phyloP scores from a whole-genome alignment of 2,113 vertebrate species.

The Hippocampus barbouri region DNA sequence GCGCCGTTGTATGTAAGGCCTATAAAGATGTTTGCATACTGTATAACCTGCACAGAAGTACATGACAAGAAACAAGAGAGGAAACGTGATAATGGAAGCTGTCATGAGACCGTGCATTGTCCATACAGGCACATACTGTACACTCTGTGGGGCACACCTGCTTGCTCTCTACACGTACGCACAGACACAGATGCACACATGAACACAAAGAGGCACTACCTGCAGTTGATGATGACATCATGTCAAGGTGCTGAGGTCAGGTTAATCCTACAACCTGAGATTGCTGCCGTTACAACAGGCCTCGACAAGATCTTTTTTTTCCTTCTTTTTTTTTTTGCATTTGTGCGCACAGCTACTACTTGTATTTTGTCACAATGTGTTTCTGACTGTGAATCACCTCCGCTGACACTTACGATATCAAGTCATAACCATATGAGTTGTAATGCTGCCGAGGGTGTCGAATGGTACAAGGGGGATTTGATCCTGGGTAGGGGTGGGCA shows the following conservation, averaged over 20 bases:
- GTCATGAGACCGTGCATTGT: constrained; percentile 7
- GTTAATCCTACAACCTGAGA: constrained; percentile 50
- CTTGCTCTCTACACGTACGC: background rate
- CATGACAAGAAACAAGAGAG: background rate
- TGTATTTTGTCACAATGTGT: constrained; percentile 18
- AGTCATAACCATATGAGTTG: background rate
- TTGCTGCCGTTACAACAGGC: constrained; percentile 56
- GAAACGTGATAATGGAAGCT: background rate
- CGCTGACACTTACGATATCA: background rate
- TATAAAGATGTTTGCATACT: background rate
- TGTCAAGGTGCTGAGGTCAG: constrained; percentile 68
- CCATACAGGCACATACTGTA: background rate
- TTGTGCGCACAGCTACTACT: constrained; percentile 13
- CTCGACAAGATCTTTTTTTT: constrained; percentile 51
- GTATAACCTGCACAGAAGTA: background rate
- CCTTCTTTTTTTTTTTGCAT: too few species aligned
- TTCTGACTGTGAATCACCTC: constrained; percentile 8
- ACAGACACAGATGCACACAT: constrained; percentile 6
- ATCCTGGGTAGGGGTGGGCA: background rate
- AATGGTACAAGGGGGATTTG: background rate
- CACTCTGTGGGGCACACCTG: constrained; percentile 12
- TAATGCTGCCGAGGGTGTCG: background rate
- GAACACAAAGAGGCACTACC: constrained; percentile 50
- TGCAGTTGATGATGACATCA: constrained; percentile 69
- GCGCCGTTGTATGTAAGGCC: background rate